Percentiles rank a stretch among this genome's conserved stretches.
phyloP scores from a whole-genome alignment of 2,888 invertebrate genomes.

The Theretra japonica region DNA sequence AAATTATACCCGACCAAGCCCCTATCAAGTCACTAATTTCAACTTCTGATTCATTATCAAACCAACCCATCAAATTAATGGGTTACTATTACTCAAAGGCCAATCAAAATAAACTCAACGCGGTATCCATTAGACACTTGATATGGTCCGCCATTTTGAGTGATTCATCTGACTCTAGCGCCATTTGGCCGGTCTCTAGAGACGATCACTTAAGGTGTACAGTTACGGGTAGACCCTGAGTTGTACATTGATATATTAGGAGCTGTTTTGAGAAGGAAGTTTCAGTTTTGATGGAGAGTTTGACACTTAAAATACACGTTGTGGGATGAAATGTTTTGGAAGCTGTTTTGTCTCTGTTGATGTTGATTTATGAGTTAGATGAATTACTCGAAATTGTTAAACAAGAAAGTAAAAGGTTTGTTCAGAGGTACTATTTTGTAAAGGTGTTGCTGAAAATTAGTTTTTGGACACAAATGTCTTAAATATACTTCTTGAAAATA shows the following conservation, averaged over 20 bases:
- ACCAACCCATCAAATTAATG: slow-evolving; percentile 19
- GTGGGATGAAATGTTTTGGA: background rate
- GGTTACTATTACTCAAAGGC: slow-evolving; percentile 29
- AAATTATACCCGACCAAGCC: no score
- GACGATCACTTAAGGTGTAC: slow-evolving; percentile 65
- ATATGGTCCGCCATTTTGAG: slow-evolving; percentile 51
- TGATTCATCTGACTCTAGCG: slow-evolving; percentile 46
- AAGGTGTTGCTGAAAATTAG: no score
- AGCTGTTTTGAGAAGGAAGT: background rate
- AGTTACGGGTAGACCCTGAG: slow-evolving; percentile 49
- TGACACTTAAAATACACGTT: background rate
- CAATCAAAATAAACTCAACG: slow-evolving; percentile 44
- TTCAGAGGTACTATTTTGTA: no score
- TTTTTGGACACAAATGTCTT: no score
- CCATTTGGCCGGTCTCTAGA: slow-evolving; percentile 43
- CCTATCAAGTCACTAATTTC: no score
- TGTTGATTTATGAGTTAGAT: no score
- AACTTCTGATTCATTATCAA: background rate
- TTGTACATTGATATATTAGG: background rate
- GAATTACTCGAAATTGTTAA: no score
- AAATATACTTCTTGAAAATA: no score
- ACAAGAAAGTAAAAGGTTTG: no score
- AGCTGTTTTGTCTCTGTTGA: no score
- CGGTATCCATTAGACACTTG: slow-evolving; percentile 64
- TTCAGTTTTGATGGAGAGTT: background rate